Evolutionary conservation across 2,113 vertebrate species (phyloP), one percentile per base, ranked within the genome.

Genomic region (Panthera uncia): DNA sequence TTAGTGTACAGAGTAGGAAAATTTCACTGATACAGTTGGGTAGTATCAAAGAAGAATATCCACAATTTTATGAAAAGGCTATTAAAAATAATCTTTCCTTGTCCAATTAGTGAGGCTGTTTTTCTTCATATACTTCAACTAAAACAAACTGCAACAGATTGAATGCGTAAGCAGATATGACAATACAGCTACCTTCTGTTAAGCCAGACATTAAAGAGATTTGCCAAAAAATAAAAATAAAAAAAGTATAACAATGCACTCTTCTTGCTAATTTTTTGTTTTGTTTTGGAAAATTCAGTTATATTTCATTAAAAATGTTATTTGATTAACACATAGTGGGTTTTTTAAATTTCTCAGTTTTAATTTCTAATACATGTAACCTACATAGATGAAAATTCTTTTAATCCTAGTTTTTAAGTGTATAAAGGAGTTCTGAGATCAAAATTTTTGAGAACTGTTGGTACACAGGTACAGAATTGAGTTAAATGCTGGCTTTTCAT

Each of bases 221-320:
- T 61, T 52, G 18, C 0, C 12, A 41, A 41, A 55, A 33, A 55
- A 21, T 27, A 52, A 25, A 41, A 52, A 18, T 45, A 45, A 33
- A 29, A 27, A n/a, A 80, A 41, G 16, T 80, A 33, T 18, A n/a
- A 41, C 25, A 80, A 84, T 79, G 36, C 48, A 90, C 27, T 82
- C 48, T 74, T 82, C 52, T 65, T 94, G 55, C 11, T 57, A 81
- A 68, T 66, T 84, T 38, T 91, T 80, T 74, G 57, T 89, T 48
- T 81, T 73, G 36, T 71, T 69, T 87, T 80, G 1, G 33, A 98
- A 97, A 92, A 92, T 69, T 89, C 25, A 65, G 45, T 61, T 96
- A n/a, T 71, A 84, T 82, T 95, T 96, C 45, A 96, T 65, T 65
- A 95, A 90, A 15, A 84, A 84, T 45, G 11, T 45, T 82, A 91